Evolutionary conservation across 2,113 vertebrate species (phyloP), one percentile per base, ranked within the genome.

Genomic region (Leucopternis melanops): DNA sequence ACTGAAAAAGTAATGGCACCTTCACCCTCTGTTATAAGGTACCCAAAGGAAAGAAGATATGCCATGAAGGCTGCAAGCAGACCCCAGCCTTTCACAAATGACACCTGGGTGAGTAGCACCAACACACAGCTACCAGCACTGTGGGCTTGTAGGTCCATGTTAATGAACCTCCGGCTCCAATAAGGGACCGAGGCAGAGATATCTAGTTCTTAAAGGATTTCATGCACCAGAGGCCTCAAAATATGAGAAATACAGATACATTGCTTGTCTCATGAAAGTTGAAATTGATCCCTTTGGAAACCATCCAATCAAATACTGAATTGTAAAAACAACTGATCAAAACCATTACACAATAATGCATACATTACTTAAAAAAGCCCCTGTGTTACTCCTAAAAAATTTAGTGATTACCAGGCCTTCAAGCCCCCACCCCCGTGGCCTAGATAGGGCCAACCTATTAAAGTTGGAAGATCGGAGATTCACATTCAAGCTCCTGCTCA

Each of bases 101-200:
- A 81, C 16, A 47, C 23, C 23, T 22, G 7, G 11, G 7, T 21
- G 34, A 86, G 47, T 4, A 63, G n/a, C 23, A 84, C 20, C 0
- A 3, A 74, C 13, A 63, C 1, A 7, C 0, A 17, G 18, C 19
- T 54, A 61, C 12, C 32, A 86, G 55, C 32, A 59, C 59, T 19
- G 23, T 0, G 4, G 50, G 38, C 34, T 25, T 75, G 6, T 40
- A 87, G 32, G 44, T 57, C 61, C 31, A 31, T 0, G 0, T 36
- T 66, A 66, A 86, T 5, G 7, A 50, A 81, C 3, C 2, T 23
- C 13, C 16, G 52, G 23, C 47, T 57, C 40, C 83, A 91, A 2
- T 25, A 74, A 31, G 17, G 45, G 27, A 75, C 10, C 0, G 1
- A 86, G 31, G 6, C 7, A 5, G 5, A 71, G 5, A 44, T 16